Conservation (phyloP, 2,888 invertebrate genomes). For the Buathra laborator region DNA sequence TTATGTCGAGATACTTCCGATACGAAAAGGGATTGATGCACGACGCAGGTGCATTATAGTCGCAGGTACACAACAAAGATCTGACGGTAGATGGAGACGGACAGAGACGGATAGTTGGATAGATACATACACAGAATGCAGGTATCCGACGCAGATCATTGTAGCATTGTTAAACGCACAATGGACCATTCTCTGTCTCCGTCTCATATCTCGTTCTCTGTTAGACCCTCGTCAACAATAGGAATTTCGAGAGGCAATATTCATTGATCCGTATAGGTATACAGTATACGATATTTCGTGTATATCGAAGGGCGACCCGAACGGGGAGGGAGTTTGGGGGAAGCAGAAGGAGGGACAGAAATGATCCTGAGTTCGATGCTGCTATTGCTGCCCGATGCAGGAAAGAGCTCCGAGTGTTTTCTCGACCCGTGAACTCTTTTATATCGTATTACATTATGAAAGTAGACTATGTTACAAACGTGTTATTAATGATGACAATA, state of each 20-base stretch:
- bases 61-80: constrained; percentile 58
- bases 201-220: constrained; percentile 13
- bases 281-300: constrained; percentile 43
- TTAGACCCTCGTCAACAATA: constrained; percentile 59
- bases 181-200: constrained; percentile 43
- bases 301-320: constrained; percentile 43
- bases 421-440: constrained; percentile 66
- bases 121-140: constrained; percentile 49
- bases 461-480: constrained; percentile 41
- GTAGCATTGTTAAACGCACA: constrained; percentile 66
- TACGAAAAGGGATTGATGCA: constrained; percentile 53
- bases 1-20: constrained; percentile 53
- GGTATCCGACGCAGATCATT: constrained; percentile 64
- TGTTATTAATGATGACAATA: constrained; percentile 58
- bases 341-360: constrained; percentile 8
- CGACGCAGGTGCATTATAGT: constrained; percentile 60
- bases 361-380: constrained; percentile 54
- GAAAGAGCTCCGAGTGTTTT: constrained; percentile 65
- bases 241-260: constrained; percentile 67
- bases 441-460: constrained; percentile 2
- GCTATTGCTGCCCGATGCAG: constrained; percentile 51
- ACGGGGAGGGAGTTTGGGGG: constrained; percentile 3
- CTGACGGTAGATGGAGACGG: constrained; percentile 29
- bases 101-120: constrained; percentile 28
- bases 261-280: constrained; percentile 66